phyloP scores from a whole-genome alignment of 2,797 vertebrate genomes.

The Premnoplex brunnescens region DNA sequence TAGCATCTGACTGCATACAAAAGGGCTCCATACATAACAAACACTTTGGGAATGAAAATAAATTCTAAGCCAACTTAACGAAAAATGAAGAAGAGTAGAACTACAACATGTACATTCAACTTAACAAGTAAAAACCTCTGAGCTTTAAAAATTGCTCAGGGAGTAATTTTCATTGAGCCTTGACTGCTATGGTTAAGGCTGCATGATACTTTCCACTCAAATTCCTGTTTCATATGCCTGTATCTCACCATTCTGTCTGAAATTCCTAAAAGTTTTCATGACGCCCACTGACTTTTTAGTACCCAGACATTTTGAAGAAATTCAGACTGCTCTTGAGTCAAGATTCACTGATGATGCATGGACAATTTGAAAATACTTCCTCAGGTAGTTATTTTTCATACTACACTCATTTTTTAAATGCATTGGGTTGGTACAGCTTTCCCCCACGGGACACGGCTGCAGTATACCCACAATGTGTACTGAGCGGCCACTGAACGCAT shows the following conservation, averaged over 20 bases:
- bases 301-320: not conserved
- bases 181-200: not conserved
- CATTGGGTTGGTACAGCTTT: not conserved
- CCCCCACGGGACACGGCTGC: not conserved
- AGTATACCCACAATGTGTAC: not conserved
- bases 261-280: not conserved
- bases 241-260: not conserved
- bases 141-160: not conserved
- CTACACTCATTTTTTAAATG: not conserved
- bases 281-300: not conserved
- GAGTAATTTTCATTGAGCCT: not conserved
- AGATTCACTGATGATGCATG: not conserved
- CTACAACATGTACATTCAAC: not conserved
- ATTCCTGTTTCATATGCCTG: not conserved
- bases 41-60: not conserved
- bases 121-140: not conserved
- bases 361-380: not conserved
- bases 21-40: not conserved
- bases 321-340: not conserved
- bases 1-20: not conserved
- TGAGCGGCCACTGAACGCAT: fast-evolving
- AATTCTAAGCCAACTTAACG: not conserved
- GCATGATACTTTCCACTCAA: not conserved
- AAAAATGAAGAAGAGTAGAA: not conserved
- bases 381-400: not conserved